Percentiles rank a stretch among this genome's conserved stretches.
phyloP scores from a whole-genome alignment of 2,888 invertebrate species.

The Ormia ochracea region DNA sequence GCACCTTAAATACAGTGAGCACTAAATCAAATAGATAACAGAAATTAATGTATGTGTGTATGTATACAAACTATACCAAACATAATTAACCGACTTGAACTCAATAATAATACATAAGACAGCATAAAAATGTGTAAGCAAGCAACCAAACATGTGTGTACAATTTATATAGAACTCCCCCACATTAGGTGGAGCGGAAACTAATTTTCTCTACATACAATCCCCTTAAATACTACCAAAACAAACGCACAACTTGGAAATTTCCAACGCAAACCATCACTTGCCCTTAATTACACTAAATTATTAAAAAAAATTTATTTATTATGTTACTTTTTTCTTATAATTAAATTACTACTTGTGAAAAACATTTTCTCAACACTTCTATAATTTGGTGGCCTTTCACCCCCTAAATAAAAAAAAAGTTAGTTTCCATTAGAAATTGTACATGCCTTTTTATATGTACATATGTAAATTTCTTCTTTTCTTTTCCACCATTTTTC shows the following conservation, averaged over 20 bases:
- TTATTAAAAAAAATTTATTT: background rate
- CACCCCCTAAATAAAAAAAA: constrained; percentile 28
- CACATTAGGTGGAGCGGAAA: constrained; percentile 48
- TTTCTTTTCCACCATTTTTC: constrained; percentile 21
- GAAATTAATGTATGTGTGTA: background rate
- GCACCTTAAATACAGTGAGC: constrained; percentile 18
- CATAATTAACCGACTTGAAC: background rate
- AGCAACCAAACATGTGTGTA: constrained; percentile 22
- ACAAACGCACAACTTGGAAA: constrained; percentile 4
- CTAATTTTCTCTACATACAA: constrained; percentile 27
- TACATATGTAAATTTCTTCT: constrained; percentile 37
- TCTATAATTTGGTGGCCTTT: constrained; percentile 1
- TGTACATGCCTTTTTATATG: constrained; percentile 50
- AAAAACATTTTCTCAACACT: constrained; percentile 1
- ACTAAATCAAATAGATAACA: constrained; percentile 14
- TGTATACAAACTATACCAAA: background rate
- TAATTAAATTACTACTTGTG: background rate
- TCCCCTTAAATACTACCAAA: constrained; percentile 10
- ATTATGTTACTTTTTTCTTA: background rate
- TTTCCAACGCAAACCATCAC: background rate
- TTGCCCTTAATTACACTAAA: background rate
- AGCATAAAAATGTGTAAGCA: background rate
- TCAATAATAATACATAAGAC: constrained; percentile 19
- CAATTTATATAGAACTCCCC: constrained; percentile 31
- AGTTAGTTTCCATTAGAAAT: constrained; percentile 33